Base-by-base conservation (phyloP, 2,113 vertebrate genomes). In the Hippocampus abdominalis region DNA sequence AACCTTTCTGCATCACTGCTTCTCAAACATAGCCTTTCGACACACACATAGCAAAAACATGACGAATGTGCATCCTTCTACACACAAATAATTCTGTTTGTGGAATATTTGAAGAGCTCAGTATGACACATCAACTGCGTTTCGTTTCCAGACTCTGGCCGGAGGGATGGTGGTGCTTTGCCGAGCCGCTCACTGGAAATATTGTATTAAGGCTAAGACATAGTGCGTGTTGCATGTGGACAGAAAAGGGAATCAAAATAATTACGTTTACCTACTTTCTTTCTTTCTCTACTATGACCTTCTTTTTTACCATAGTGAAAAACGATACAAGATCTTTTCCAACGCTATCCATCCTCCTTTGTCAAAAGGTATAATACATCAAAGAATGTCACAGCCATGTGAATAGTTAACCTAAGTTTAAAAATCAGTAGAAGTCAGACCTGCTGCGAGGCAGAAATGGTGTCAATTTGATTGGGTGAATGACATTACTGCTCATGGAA, bases 171-270 rank as follows among this genome's bases (percentile, higher is more conserved):
- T 74, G 74, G 62, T 10, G 54, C 64, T 56, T 51, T 32, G 74
- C 68, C 74, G 71, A 69, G 75, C 76, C 73, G 77, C 78, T 78
- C 72, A 65, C 74, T 75, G 66, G 76, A 83, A 87, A 86, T 78
- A 86, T 86, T 82, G 78, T 78, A 86, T 86, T 82, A 78, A 79
- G 73, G 65, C 72, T 70, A 63, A 65, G 70, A 72, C 56, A 40
- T 71, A 71, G 54, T 70, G 75, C 71, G 63, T 44, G 64, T 18
- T 71, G 66, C 66, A 72, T 64, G 61, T 25, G 25, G 70, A 66
- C 27, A 21, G 23, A 49, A 73, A 69, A 63, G 42, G 42, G 36
- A 76, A 39, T 23, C 13, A 62, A 18, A 25, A 61, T 21, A 65
- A 46, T 64, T 42, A 63, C 27, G 54, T 54, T 23, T 23, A 8